Percentiles rank a stretch among this genome's conserved stretches.
Evolutionary conservation across 2,888 invertebrate genomes (phyloP).

Genomic region (Sinohyriopsis cumingii): DNA sequence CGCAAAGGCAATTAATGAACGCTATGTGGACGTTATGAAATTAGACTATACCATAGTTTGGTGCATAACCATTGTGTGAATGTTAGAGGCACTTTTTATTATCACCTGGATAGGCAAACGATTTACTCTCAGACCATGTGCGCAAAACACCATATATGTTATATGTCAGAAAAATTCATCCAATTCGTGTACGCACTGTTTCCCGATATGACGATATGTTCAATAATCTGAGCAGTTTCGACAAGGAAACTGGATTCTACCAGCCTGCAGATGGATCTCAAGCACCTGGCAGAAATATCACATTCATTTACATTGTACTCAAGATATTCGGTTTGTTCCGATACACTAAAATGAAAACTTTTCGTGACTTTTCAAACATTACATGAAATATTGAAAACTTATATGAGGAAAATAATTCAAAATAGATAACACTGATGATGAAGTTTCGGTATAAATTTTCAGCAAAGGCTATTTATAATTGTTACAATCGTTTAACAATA

Average conservation of each 20-base stretch:
- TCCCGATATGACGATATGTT: constrained; percentile 26
- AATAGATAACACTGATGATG: background rate
- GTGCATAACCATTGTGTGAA: too few relatives aligned
- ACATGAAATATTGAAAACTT: background rate
- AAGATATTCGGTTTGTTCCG: too few relatives aligned
- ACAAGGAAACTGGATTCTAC: constrained; percentile 26
- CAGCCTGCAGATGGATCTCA: constrained; percentile 21
- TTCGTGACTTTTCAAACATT: too few relatives aligned
- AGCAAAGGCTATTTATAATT: constrained; percentile 28
- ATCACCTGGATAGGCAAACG: too few relatives aligned
- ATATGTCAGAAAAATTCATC: background rate
- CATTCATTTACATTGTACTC: too few relatives aligned
- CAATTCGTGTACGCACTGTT: background rate
- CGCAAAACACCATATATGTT: background rate
- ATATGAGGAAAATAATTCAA: background rate
- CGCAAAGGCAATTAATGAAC: too few relatives aligned
- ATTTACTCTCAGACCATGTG: background rate
- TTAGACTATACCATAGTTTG: too few relatives aligned
- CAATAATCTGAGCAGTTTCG: constrained; percentile 29
- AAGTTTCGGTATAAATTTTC: background rate
- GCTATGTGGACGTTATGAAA: too few relatives aligned
- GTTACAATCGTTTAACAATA: constrained; percentile 24
- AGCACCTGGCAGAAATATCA: constrained; percentile 20
- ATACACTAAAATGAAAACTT: too few relatives aligned
- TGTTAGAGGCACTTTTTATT: too few relatives aligned